These are phyloP conservation scores for Mirounga angustirostris DNA, from an alignment of 2,113 vertebrate genomes.

Conservation along the genomic window DNA sequence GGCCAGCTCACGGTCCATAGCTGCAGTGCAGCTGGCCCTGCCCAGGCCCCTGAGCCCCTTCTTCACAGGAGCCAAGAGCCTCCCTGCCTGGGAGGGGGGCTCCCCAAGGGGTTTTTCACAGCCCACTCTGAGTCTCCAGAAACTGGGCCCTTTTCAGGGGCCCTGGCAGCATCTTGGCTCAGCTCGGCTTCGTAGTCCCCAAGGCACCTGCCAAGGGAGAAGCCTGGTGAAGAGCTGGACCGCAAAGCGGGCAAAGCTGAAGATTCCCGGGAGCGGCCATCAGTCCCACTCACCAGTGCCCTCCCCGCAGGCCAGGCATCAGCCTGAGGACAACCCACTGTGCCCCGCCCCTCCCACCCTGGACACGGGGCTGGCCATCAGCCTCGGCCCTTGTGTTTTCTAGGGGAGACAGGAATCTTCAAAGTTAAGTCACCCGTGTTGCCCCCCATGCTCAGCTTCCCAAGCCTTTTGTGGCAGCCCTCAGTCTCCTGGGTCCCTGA, in stretches of 20 bases:
- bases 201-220: slow-evolving; percentile 24
- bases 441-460: neutral
- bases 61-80: slow-evolving; percentile 63
- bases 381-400: neutral
- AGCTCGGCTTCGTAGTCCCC: neutral
- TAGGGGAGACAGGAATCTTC: neutral
- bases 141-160: neutral
- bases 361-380: neutral
- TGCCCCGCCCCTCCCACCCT: neutral
- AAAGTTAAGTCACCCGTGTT: neutral
- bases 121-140: accelerated
- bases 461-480: neutral
- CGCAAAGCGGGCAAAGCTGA: neutral
- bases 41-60: slow-evolving; percentile 66
- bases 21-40: slow-evolving; percentile 87
- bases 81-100: neutral
- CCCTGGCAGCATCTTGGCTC: neutral
- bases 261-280: neutral
- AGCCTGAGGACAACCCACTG: neutral
- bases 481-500: neutral
- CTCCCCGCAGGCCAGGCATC: neutral
- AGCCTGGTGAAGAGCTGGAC: neutral
- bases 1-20: slow-evolving; percentile 92
- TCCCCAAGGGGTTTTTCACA: neutral
- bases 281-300: neutral